Evolutionary conservation across 2,888 invertebrate genomes (phyloP), one percentile per base, ranked within the genome.

Genomic region (Ectemnius cavifrons): DNA sequence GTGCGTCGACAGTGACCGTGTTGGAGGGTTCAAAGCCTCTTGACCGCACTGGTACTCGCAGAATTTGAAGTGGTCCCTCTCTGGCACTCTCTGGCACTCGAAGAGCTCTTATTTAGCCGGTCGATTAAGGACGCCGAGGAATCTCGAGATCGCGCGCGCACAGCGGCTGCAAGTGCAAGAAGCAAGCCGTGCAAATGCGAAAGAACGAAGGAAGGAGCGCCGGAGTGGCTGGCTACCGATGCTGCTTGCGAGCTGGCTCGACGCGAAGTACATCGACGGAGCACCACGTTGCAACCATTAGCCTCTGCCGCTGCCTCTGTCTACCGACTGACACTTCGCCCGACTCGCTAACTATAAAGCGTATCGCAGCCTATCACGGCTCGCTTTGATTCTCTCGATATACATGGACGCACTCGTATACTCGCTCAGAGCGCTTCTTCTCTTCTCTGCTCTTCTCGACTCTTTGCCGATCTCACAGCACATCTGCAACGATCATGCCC

Each of bases 211-310:
- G 37, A 57, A 66, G 49, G 66, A 59, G 65, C 69, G 63, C 23
- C 23, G 23, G 23, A 23, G 23, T 23, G 23, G 23, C 23, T 23
- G 23, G 3, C 23, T 23, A 52, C 49, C 67, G 84, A 85, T 81
- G 82, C 82, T 83, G 80, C 84, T 78, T 68, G 66, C 77, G 77
- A 77, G 82, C 72, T 83, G 78, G 85, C 78, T 67, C 77, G 83
- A 73, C 81, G 78, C 79, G 73, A 77, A 86, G 78, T 87, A 37
- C 37, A 86, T 82, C 79, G 77, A 72, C 37, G 37, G 37, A 37
- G 37, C 37, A 37, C 8, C 37, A 37, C 37, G 37, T 37, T 37
- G 37, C 37, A 37, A 37, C 8, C 37, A 37, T 37, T 37, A 37
- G 37, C 37, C 37, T 37, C 37, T 37, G 37, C 37, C 37, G 4